Conservation (phyloP, 30 jellyfish, hydroid and myxozoan species). For the Cassiopea andromeda region DNA sequence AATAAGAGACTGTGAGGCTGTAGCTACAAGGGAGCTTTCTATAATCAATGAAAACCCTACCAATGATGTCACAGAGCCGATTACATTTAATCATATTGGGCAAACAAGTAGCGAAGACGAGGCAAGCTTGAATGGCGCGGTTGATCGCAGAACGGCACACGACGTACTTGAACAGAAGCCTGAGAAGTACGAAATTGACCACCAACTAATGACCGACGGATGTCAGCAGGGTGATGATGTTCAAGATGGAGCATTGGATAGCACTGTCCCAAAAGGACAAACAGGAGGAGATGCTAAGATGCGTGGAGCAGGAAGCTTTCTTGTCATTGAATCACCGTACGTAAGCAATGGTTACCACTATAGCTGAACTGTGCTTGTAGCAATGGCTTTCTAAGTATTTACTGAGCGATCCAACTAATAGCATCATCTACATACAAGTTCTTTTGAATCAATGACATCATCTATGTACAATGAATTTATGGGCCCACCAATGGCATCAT, state of each 20-base stretch:
- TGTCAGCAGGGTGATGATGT: background rate
- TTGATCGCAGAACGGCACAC: background rate
- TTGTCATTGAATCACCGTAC: slow-evolving; percentile 68
- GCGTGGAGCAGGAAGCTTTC: slow-evolving; percentile 64
- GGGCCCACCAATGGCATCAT: no score
- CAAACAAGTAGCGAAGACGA: slow-evolving; percentile 26
- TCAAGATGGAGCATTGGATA: background rate
- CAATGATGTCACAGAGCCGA: slow-evolving; percentile 6
- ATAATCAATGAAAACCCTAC: background rate
- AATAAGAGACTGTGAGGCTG: slow-evolving; percentile 2
- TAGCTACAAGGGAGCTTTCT: slow-evolving; percentile 40
- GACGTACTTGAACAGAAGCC: slow-evolving; percentile 11
- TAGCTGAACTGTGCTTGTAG: no score
- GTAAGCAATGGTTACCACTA: background rate
- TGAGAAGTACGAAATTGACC: background rate
- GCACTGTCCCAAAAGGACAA: background rate
- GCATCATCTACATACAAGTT: no score
- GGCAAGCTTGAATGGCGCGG: background rate
- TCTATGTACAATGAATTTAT: no score
- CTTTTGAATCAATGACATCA: no score
- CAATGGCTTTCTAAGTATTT: no score
- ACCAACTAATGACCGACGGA: background rate
- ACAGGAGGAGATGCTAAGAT: background rate
- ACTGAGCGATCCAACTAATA: no score
- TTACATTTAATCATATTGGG: slow-evolving; percentile 27